These are phyloP conservation scores for Samia ricini DNA, from an alignment of 1,140 invertebrate species.

Conservation along the genomic window DNA sequence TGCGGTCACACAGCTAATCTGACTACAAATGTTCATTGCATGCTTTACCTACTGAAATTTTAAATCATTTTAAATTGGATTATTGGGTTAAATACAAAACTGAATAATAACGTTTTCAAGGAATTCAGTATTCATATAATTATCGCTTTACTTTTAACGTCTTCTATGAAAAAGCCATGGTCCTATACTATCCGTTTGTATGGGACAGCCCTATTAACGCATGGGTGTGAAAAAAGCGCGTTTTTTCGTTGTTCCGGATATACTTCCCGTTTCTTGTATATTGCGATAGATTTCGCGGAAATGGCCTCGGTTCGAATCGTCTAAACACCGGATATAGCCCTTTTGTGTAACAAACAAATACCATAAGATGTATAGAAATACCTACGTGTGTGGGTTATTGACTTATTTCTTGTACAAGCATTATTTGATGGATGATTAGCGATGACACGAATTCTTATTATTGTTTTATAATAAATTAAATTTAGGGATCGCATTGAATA, in stretches of 20 bases:
- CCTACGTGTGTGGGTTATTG: slow-evolving; percentile 53
- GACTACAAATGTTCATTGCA: no score
- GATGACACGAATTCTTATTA: slow-evolving; percentile 44
- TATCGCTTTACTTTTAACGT: background rate
- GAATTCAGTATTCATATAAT: background rate
- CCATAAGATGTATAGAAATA: slow-evolving; percentile 31
- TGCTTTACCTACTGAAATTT: no score
- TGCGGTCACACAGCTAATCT: no score
- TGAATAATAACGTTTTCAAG: no score
- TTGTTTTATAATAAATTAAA: slow-evolving; percentile 35
- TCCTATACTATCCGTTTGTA: background rate
- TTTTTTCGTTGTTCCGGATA: slow-evolving; percentile 71
- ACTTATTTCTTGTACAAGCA: slow-evolving; percentile 45
- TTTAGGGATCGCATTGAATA: slow-evolving; percentile 34
- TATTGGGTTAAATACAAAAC: no score
- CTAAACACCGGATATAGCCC: slow-evolving; percentile 63
- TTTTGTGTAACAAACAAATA: slow-evolving; percentile 66
- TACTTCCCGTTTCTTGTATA: slow-evolving; percentile 70
- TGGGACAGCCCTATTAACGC: background rate
- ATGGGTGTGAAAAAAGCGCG: slow-evolving; percentile 41
- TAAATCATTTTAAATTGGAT: no score
- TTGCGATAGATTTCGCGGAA: slow-evolving; percentile 71
- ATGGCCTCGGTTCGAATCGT: slow-evolving; percentile 45
- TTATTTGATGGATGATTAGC: slow-evolving; percentile 43
- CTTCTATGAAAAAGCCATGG: slow-evolving; percentile 14